Base-by-base conservation (phyloP, 37 sponge, comb jelly and placozoan species). In the Axinella damicornis region DNA sequence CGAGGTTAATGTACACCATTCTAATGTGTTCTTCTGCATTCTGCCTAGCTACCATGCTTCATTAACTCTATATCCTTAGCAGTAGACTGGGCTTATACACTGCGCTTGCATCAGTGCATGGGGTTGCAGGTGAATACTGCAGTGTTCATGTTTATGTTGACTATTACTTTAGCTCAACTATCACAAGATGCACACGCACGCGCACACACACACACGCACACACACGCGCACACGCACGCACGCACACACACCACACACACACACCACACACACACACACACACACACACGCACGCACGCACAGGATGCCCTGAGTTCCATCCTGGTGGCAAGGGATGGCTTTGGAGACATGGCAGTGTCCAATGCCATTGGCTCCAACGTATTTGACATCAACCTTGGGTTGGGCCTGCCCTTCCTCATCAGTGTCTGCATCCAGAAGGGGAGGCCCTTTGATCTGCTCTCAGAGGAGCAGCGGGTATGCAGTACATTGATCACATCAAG, bases 331-430 rank as follows among this genome's bases (percentile, higher is more conserved):
- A 74, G 96, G 41, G 93, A 96, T 74, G 96, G 96, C 20, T 89
- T 86, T 90, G 96, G 96, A 36, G 93, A 96, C 58, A 96, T 96
- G 96, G 96, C 96, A 5, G 83, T 96, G 0, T 96, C 96, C 35
- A 96, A 93, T 78, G 93, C 96, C 16, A 93, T 96, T 65, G 96
- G 96, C 30, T 93, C 93, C 69, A 96, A 96, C 57, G 86, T 96
- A 69, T 96, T 96, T 80, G 96, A 96, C 61, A 84, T 96, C 56
- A 90, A 93, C 74, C 85, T 96, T 12, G 96, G 96, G 83, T 12
- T 77, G 15, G 78, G 78, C 30, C 71, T 95, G 24, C 95, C 95
- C 5, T 89, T 89, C 66, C 87, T 95, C 41, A 84, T 95, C 59
- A 71, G 86, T 21, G 78, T 83, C 36, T 28, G 88, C 61, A 88